phyloP scores from a whole-genome alignment of 2,797 vertebrate species.

The Brachyalestes nurse region DNA sequence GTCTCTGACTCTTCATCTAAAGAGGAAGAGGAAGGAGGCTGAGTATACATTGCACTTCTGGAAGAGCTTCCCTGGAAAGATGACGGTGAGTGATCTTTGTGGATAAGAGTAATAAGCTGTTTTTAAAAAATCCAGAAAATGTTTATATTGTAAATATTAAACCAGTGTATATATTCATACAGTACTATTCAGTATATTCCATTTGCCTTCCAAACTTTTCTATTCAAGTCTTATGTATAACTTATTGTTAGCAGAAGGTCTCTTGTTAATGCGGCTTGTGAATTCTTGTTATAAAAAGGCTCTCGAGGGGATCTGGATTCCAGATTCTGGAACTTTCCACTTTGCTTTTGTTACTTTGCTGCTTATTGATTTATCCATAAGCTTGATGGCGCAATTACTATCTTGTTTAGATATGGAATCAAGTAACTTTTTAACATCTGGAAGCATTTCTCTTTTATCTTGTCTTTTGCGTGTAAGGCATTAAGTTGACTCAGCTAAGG shows the following conservation, averaged over 20 bases:
- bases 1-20: conserved; percentile 83
- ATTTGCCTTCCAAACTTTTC: background rate
- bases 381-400: background rate
- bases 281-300: no score
- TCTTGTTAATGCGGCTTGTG: no score
- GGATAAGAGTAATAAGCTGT: no score
- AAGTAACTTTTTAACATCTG: background rate
- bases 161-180: background rate
- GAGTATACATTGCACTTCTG: conserved; percentile 93
- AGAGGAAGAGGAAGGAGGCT: conserved; percentile 89
- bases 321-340: no score
- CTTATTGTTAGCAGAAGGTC: no score
- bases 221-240: no score
- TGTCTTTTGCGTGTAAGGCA: background rate
- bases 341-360: no score
- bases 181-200: background rate
- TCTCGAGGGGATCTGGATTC: no score
- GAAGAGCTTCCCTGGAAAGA: conserved; percentile 98
- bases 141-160: background rate
- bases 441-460: background rate
- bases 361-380: no score
- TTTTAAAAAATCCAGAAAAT: background rate
- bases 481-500: background rate
- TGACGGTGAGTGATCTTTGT: conserved; percentile 83
- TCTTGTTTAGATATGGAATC: background rate